A percentile compares a stretch with the other conserved stretches of the same genome.
Conservation (phyloP, 2,888 invertebrate species). For the Hartigia nigra region DNA sequence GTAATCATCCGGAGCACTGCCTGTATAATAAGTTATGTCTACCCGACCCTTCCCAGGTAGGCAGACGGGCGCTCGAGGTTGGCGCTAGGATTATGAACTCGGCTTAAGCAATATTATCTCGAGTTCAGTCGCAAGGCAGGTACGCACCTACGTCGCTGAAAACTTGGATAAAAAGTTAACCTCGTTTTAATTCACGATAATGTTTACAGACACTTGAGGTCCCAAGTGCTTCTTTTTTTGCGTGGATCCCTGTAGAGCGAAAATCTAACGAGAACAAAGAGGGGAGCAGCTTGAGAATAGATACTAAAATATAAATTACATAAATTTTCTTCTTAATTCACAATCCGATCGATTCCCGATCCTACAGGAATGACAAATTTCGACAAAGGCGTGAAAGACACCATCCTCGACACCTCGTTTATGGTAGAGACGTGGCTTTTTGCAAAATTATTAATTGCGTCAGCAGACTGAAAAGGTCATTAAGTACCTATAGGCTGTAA, state of each 20-base stretch:
- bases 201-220: neutral
- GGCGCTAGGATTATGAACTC: neutral
- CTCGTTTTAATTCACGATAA: neutral
- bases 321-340: no score
- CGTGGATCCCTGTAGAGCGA: neutral
- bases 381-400: neutral
- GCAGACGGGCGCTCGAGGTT: neutral
- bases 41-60: neutral
- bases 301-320: neutral
- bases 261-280: neutral
- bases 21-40: neutral
- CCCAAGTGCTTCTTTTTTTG: neutral
- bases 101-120: neutral
- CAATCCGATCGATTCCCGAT: neutral
- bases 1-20: neutral
- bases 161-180: neutral
- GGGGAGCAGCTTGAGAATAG: rapidly evolving
- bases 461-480: constrained; percentile 31
- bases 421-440: neutral
- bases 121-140: neutral
- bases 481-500: constrained; percentile 33
- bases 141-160: neutral
- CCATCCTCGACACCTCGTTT: neutral
- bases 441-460: constrained; percentile 37
- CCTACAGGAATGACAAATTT: neutral